Percentiles rank a stretch among this genome's conserved stretches.
Evolutionary conservation across 1,140 invertebrate species (phyloP).

Genomic region (Drosophila kohkoa): DNA sequence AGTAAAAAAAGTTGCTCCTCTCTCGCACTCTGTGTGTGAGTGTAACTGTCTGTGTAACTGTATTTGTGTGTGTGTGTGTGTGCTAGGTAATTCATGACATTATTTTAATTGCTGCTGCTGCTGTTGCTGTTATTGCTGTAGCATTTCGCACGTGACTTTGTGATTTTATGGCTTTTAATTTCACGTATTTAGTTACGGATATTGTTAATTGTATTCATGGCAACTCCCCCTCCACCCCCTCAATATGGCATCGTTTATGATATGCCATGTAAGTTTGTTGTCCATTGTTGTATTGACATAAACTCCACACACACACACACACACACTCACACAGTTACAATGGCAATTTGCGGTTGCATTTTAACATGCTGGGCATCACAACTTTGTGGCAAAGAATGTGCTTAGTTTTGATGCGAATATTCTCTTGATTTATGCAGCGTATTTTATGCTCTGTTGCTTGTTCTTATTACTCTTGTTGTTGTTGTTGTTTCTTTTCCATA

Average conservation of each 20-base stretch:
- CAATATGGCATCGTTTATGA: conserved; percentile 32
- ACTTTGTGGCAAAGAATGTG: conserved; percentile 1
- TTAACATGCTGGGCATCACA: not conserved
- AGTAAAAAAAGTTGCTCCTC: conserved; percentile 65
- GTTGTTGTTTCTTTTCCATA: not conserved
- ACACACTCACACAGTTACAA: not conserved
- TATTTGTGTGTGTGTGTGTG: conserved; percentile 45
- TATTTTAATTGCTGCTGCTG: conserved; percentile 78
- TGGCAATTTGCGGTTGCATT: conserved; percentile 21
- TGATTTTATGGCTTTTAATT: conserved; percentile 83
- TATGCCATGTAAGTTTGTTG: conserved; percentile 25
- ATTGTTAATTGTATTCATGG: conserved; percentile 76
- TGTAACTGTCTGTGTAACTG: conserved; percentile 29
- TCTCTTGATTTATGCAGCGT: conserved; percentile 9
- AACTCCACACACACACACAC: conserved; percentile 13
- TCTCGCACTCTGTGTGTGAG: conserved; percentile 23
- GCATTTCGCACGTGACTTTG: conserved; percentile 82
- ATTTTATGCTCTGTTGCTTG: not conserved
- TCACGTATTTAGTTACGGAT: conserved; percentile 81
- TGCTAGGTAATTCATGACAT: conserved; percentile 70
- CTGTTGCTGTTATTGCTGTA: conserved; percentile 66
- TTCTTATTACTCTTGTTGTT: no score
- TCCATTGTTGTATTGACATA: conserved; percentile 33
- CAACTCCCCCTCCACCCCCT: conserved; percentile 5
- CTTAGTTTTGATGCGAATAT: not conserved